phyloP scores from a whole-genome alignment of 2,113 vertebrate species.

The Nanorana parkeri region DNA sequence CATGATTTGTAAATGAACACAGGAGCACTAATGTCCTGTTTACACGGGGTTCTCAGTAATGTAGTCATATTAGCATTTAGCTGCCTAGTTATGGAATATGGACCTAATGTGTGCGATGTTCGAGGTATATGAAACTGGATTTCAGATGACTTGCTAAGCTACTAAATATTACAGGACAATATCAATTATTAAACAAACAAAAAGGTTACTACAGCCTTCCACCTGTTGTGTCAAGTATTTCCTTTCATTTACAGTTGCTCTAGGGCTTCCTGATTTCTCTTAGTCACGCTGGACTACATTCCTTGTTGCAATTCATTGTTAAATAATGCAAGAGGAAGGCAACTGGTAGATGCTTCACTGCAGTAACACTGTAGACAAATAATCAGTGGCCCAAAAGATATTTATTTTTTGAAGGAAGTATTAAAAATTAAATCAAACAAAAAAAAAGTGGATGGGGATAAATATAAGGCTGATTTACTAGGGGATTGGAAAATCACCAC shows the following conservation, averaged over 20 bases:
- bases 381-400: background rate
- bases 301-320: background rate
- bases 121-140: background rate
- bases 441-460: background rate
- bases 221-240: conserved; percentile 8
- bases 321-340: background rate
- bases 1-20: no score
- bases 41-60: no score
- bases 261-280: background rate
- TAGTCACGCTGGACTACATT: background rate
- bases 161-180: background rate
- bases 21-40: no score
- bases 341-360: background rate
- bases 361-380: background rate
- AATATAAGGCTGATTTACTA: background rate
- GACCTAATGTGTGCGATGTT: no score
- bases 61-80: no score
- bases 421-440: background rate
- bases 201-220: conserved; percentile 11
- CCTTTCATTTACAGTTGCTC: background rate
- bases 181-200: conserved; percentile 8
- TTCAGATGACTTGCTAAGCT: background rate
- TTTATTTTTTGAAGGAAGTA: background rate
- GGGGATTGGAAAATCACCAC: no score
- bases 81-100: no score